Percentiles rank a stretch among this genome's conserved stretches.
Conservation (phyloP, 2,113 vertebrate genomes). For the Sisor rabdophorus region DNA sequence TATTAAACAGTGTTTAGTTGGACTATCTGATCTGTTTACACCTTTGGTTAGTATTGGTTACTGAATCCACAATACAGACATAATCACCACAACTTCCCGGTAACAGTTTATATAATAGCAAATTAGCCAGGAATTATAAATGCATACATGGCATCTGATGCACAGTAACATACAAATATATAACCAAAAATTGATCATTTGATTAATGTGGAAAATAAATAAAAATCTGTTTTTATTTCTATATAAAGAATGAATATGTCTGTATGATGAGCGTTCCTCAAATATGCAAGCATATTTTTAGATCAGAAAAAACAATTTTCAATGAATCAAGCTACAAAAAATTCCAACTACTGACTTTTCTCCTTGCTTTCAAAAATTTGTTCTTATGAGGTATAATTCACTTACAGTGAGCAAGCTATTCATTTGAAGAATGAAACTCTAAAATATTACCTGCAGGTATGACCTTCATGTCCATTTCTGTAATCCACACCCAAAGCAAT, state of each 20-base stretch:
- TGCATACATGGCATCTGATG: background rate
- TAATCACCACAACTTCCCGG: background rate
- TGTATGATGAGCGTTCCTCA: background rate
- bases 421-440: background rate
- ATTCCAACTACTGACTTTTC: background rate
- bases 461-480: constrained; percentile 42
- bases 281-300: background rate
- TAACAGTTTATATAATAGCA: background rate
- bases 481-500: constrained; percentile 7
- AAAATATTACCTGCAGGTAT: constrained; percentile 48
- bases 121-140: background rate
- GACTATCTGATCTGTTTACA: constrained; percentile 29
- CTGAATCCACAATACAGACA: background rate
- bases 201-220: background rate
- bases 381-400: background rate
- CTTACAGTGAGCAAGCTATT: background rate
- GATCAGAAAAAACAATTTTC: background rate
- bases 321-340: background rate
- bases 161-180: background rate
- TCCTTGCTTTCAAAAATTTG: background rate
- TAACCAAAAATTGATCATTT: background rate
- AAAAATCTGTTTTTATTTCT: background rate
- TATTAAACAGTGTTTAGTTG: constrained; percentile 49
- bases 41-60: constrained; percentile 28
- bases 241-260: background rate